Base-by-base conservation (phyloP, 2,888 invertebrate species). In the Liodrosophila aerea region DNA sequence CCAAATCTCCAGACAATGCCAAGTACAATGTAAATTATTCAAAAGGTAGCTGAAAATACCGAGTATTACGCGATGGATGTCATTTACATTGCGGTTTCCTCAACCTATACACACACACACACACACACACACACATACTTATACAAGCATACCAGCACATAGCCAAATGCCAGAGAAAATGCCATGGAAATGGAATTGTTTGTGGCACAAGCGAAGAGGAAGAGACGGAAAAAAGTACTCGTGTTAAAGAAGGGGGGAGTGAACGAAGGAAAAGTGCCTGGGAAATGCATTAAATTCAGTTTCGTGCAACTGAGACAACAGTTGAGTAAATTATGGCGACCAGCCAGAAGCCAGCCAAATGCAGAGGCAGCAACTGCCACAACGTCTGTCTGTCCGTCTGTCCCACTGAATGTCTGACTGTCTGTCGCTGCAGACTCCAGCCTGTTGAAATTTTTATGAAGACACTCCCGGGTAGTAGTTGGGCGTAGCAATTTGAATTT, bases 241-340 rank as follows among this genome's bases (percentile, higher is more conserved):
- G n/a, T n/a, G n/a, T n/a, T n/a, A 34, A 1, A 12, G 11, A 11
- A 12, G 30, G 37, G 22, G 9, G 4, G 9, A 34, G 18, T 12
- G 43, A n/a, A 4, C 53, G 52, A 62, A 63, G 63, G 64, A 77
- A 77, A 78, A 81, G 77, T 69, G 81, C 68, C 77, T 69, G 61
- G 77, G 47, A 64, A 78, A 78, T 76, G 78, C 78, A 78, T 78
- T 81, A 78, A 78, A 78, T 78, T 78, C 78, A 81, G 78, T 78
- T 81, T 69, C 78, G 60, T 77, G 76, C 78, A 76, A 78, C 78
- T 78, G 78, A 78, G 78, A 81, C 78, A 78, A 81, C 78, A 77
- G 81, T 78, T 78, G 78, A 78, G 78, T 78, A 78, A 78, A 78
- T 78, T 78, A 78, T 78, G 77, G 81, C 76, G 64, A 76, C 64